Percentiles rank a stretch among this genome's conserved stretches.
Conservation (phyloP, 2,797 vertebrate genomes). For the Decapterus maruadsi region DNA sequence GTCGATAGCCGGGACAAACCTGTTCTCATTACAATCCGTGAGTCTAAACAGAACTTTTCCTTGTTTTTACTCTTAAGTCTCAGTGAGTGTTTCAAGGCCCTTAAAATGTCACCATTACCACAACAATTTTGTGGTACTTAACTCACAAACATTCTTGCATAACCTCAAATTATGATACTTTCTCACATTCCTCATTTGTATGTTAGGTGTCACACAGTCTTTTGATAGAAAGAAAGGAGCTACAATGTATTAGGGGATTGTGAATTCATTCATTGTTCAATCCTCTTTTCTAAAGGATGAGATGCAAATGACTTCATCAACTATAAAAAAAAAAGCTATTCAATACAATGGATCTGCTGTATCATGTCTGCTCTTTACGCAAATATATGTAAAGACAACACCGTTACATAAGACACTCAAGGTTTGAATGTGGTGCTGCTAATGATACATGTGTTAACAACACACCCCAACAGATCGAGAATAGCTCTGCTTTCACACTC, state of each 20-base stretch:
- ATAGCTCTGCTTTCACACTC: not conserved
- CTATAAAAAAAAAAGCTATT: not conserved
- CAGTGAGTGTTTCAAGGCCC: not conserved
- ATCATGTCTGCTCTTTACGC: not conserved
- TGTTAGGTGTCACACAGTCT: not conserved
- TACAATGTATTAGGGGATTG: too few species aligned
- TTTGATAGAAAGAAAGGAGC: not conserved
- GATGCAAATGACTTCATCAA: not conserved
- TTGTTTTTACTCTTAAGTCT: not conserved
- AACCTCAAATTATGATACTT: not conserved
- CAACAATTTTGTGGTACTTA: not conserved
- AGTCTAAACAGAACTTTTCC: constrained; percentile 22
- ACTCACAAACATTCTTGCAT: not conserved
- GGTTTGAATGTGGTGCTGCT: not conserved
- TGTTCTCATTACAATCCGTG: constrained; percentile 28
- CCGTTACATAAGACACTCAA: not conserved
- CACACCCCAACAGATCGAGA: not conserved
- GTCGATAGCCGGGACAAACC: not conserved
- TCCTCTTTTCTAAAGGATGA: not conserved
- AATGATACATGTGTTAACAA: not conserved
- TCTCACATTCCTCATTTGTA: not conserved
- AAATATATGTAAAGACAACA: not conserved
- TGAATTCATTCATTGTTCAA: too few species aligned
- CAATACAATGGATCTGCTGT: not conserved
- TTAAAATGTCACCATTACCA: not conserved